A percentile compares a stretch with the other conserved stretches of the same genome.
These are phyloP conservation scores for Syrmaticus mikado DNA, from an alignment of 2,113 vertebrate genomes.

Conservation along the genomic window DNA sequence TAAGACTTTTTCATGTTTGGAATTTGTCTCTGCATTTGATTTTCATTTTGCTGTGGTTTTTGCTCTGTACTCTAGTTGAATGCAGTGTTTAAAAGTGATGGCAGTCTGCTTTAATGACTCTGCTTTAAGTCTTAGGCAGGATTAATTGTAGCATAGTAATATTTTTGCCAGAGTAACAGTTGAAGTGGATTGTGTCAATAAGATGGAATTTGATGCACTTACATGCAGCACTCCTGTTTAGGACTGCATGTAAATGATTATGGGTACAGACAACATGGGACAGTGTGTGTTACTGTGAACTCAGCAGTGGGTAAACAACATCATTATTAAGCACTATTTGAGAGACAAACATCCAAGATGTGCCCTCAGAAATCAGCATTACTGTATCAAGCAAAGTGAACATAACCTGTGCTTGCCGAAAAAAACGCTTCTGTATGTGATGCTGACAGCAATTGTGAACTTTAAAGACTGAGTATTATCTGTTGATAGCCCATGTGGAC, in stretches of 20 bases:
- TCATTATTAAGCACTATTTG: conserved; percentile 25
- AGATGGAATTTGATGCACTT: conserved; percentile 47
- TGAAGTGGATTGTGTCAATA: conserved; percentile 61
- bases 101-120: conserved; percentile 16
- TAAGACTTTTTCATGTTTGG: conserved; percentile 11
- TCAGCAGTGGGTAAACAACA: conserved; percentile 27
- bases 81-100: not conserved
- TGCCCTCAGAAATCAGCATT: not conserved
- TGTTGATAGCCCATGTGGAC: not conserved
- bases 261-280: conserved; percentile 20
- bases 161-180: conserved; percentile 45
- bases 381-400: not conserved
- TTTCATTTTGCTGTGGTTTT: conserved; percentile 26
- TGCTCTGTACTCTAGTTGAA: not conserved
- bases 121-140: not conserved
- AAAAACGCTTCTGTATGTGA: not conserved
- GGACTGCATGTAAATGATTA: conserved; percentile 25
- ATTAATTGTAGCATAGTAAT: conserved; percentile 22
- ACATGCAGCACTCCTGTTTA: conserved; percentile 19
- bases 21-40: not conserved
- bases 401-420: not conserved
- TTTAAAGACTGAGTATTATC: not conserved
- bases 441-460: not conserved
- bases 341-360: not conserved
- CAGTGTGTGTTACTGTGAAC: conserved; percentile 6